Evolutionary conservation across 2,888 invertebrate species (phyloP), one percentile per base, ranked within the genome.

Genomic region (Tryphoninae sp.): DNA sequence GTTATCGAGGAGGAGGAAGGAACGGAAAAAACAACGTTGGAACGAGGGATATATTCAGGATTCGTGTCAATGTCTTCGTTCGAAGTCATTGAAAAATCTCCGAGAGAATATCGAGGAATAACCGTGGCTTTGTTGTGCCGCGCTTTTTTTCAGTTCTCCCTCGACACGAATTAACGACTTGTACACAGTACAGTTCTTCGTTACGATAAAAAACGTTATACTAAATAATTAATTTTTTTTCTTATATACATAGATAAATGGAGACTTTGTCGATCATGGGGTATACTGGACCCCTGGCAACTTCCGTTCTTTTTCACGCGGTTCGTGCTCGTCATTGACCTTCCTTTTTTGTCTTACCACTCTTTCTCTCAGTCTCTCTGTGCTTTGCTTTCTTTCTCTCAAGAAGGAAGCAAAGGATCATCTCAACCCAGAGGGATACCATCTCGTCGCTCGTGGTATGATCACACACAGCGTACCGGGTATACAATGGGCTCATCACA

Each of bases 401-500:
- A 16, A 69, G 53, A 42, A 13, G n/a, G 26, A 59, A 61, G 40
- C 61, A 40, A 51, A 61, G 42, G 58, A 42, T 45, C 19, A 42
- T 22, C 45, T 53, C 16, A 53, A 58, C 69, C 64, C 71, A 71
- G 78, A 64, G 71, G 64, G 78, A 72, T 78, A 72, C 72, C 49
- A 71, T 65, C 65, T 33, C 58, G 49, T 72, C 72, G 72, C 58
- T 49, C 45, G 53, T 65, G 75, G 16, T 75, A 58, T 42, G 58
- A 55, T 69, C 51, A 49, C 61, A 62, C 62, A 58, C 74, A 72
- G 84, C 75, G 80, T 80, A 83, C 81, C 11, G 33, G 4, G 51
- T 51, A 51, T 84, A 86, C 86, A 88, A 88, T 88, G 83, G 81
- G 49, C 84, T 78, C 75, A 42, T 53, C 83, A 90, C 89, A 89